Conservation (phyloP, 2,888 invertebrate species). For the Hirtodrosophila alboralis region DNA sequence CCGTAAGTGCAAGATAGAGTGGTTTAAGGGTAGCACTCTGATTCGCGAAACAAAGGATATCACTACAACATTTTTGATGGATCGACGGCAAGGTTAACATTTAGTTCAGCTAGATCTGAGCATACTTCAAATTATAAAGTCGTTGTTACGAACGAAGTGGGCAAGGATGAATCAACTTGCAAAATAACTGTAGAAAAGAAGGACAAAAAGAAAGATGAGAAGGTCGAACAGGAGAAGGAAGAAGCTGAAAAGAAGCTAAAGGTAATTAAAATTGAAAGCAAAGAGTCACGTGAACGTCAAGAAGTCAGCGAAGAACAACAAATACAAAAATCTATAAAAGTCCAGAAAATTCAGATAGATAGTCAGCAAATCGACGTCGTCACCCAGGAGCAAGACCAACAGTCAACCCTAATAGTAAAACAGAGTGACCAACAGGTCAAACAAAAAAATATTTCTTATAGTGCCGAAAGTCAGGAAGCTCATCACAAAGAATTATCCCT, state of each 20-base stretch:
- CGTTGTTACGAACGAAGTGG: slow-evolving; percentile 94
- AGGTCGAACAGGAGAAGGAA: slow-evolving; percentile 84
- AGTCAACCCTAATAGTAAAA: slow-evolving; percentile 11
- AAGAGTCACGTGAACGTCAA: slow-evolving; percentile 18
- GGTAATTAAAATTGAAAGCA: slow-evolving; percentile 83
- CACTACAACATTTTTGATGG: slow-evolving; percentile 93
- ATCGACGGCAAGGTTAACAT: slow-evolving; percentile 90
- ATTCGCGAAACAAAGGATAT: slow-evolving; percentile 91
- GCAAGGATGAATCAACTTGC: slow-evolving; percentile 94
- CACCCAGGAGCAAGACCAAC: slow-evolving; percentile 13
- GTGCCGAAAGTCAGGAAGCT: slow-evolving; percentile 14
- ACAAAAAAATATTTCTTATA: slow-evolving; percentile 11
- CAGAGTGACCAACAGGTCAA: slow-evolving; percentile 7
- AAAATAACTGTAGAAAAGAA: slow-evolving; percentile 91
- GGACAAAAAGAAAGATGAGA: slow-evolving; percentile 85
- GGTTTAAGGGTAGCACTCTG: slow-evolving; percentile 93
- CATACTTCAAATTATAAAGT: slow-evolving; percentile 93
- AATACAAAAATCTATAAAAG: slow-evolving; percentile 11
- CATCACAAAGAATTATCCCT: slow-evolving; percentile 8
- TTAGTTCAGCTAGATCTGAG: slow-evolving; percentile 90
- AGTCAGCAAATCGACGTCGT: slow-evolving; percentile 10
- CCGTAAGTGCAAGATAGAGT: slow-evolving; percentile 91
- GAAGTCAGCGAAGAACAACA: background rate
- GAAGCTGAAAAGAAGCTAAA: slow-evolving; percentile 83
- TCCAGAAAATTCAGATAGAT: slow-evolving; percentile 20